Conservation (phyloP, 2,888 invertebrate genomes). For the Neocrepidodera transversa region DNA sequence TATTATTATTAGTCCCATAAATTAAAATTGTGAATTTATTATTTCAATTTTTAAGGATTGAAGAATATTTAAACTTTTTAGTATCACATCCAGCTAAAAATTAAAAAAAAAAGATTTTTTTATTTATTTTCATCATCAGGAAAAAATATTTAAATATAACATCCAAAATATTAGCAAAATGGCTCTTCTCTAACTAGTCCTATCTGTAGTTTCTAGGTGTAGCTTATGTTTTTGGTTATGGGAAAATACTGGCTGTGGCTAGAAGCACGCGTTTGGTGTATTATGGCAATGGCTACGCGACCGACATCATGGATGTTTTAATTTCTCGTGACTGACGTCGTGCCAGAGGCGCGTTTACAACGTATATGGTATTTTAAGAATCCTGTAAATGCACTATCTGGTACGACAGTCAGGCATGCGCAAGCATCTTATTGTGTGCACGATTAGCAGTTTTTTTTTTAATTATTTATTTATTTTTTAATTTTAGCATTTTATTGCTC, state of each 20-base stretch:
- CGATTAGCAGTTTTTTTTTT: constrained; percentile 35
- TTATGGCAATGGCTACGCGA: constrained; percentile 26
- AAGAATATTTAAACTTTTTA: no score
- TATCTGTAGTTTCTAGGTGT: constrained; percentile 36
- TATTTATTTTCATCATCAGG: no score
- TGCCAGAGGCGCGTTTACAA: constrained; percentile 99
- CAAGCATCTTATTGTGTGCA: constrained; percentile 53
- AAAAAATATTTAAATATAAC: no score
- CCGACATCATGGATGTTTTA: constrained; percentile 17
- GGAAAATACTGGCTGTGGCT: constrained; percentile 27
- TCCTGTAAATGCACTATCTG: constrained; percentile 99
- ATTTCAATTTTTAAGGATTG: no score
- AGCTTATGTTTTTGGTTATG: constrained; percentile 33
- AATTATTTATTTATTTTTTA: constrained; percentile 33
- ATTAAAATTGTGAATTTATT: no score
- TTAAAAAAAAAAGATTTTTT: no score
- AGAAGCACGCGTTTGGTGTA: constrained; percentile 25
- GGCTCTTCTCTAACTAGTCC: constrained; percentile 17
- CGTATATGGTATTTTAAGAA: constrained; percentile 52
- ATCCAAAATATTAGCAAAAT: constrained; percentile 1
- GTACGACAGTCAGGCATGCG: constrained; percentile 92
- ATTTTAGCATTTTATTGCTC: constrained; percentile 7
- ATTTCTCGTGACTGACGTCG: constrained; percentile 74
- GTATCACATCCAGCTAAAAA: no score
- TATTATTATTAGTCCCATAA: no score